phyloP scores from a whole-genome alignment of 2,797 vertebrate species.

The Sebastes itinus region DNA sequence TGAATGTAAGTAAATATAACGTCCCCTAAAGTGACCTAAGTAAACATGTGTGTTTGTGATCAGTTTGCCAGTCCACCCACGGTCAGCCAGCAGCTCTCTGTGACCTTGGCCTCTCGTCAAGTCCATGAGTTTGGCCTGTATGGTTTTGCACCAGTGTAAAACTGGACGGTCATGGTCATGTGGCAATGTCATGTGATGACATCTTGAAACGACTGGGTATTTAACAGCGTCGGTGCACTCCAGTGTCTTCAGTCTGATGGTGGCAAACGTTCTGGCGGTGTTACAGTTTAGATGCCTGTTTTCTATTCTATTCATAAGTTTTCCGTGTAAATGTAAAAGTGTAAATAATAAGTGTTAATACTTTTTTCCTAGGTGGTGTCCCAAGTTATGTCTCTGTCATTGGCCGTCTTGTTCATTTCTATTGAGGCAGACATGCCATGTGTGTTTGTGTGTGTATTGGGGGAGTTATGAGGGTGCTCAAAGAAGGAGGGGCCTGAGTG shows the following conservation, averaged over 20 bases:
- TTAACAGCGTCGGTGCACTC: slow-evolving; percentile 5
- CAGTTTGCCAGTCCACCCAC: not conserved
- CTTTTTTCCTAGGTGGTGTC: not conserved
- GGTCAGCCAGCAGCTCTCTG: not conserved
- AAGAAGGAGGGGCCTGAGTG: slow-evolving; percentile 34
- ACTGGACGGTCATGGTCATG: not conserved
- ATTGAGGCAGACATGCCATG: not conserved
- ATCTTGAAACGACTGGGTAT: slow-evolving; percentile 29
- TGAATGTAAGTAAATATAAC: not conserved
- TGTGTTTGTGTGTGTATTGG: not conserved
- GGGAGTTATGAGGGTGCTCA: not conserved
- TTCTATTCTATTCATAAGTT: not conserved
- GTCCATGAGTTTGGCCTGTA: not conserved
- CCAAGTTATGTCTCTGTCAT: not conserved
- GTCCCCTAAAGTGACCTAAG: no score
- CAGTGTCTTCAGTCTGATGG: not conserved
- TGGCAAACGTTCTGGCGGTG: not conserved
- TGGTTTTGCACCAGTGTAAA: not conserved
- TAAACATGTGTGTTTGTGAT: not conserved
- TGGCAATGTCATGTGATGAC: slow-evolving; percentile 41
- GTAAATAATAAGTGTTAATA: not conserved
- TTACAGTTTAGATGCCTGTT: not conserved
- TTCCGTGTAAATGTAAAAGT: not conserved
- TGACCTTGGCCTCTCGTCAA: not conserved
- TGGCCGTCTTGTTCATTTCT: not conserved